phyloP scores from a whole-genome alignment of 2,113 vertebrate genomes.

The Lamprologus tigripictilis region DNA sequence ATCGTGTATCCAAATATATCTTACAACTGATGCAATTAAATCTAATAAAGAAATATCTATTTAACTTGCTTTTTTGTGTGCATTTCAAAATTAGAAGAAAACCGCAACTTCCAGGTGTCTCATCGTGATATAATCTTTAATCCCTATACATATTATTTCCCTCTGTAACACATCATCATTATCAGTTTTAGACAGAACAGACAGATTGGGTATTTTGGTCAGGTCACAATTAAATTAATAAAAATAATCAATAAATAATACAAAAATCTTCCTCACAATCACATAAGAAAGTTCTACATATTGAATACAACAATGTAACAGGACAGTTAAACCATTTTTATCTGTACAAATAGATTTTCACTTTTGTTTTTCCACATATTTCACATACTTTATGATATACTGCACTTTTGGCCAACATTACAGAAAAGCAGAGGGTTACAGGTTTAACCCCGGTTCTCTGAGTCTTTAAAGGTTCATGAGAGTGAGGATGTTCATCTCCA shows the following conservation, averaged over 20 bases:
- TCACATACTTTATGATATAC: slow-evolving; percentile 54
- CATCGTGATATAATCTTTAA: slow-evolving; percentile 55
- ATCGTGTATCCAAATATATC: not conserved
- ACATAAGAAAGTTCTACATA: slow-evolving; percentile 65
- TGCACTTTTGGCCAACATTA: slow-evolving; percentile 40
- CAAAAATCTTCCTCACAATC: slow-evolving; percentile 53
- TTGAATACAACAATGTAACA: slow-evolving; percentile 61
- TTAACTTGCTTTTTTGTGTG: not conserved
- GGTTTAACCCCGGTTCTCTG: slow-evolving; percentile 5
- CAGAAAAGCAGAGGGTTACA: not conserved
- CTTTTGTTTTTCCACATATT: slow-evolving; percentile 14
- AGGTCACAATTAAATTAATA: slow-evolving; percentile 50
- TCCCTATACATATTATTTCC: slow-evolving; percentile 48
- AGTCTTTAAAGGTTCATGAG: slow-evolving; percentile 26
- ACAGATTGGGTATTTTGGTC: slow-evolving; percentile 51
- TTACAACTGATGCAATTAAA: not conserved
- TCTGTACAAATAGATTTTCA: slow-evolving; percentile 59
- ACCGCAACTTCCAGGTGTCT: not conserved
- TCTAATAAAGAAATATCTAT: slow-evolving; percentile 30
- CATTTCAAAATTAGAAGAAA: not conserved
- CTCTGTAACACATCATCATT: slow-evolving; percentile 53
- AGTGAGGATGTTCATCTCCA: not conserved
- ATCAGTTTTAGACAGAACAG: slow-evolving; percentile 51
- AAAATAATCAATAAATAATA: slow-evolving; percentile 57
- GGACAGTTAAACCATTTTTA: slow-evolving; percentile 45